Conservation (phyloP, 2,113 vertebrate genomes). For the Sporophila hypoxantha region DNA sequence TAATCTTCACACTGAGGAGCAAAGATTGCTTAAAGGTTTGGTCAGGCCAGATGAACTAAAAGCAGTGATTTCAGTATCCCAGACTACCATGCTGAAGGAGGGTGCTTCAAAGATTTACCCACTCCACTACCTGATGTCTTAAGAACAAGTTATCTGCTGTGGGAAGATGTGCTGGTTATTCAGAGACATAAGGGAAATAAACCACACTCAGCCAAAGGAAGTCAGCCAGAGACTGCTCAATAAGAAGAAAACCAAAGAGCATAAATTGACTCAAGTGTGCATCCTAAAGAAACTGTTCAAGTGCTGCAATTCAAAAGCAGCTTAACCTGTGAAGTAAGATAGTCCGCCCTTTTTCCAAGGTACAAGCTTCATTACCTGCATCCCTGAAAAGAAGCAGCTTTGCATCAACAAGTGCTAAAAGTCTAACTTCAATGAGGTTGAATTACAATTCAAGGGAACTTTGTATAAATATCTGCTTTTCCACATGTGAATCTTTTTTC, state of each 20-base stretch:
- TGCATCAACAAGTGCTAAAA: background rate
- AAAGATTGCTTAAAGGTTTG: background rate
- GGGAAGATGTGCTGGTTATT: background rate
- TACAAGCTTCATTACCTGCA: background rate
- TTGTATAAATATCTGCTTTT: background rate
- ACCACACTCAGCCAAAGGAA: background rate
- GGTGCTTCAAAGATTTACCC: background rate
- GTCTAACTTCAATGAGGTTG: background rate
- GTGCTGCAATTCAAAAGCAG: background rate
- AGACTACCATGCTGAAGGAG: background rate
- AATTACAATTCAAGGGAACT: background rate
- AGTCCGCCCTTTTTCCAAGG: background rate
- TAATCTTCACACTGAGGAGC: background rate
- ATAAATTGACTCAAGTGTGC: background rate
- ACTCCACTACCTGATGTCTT: background rate
- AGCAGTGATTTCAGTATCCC: background rate
- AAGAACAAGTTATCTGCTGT: background rate
- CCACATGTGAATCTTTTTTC: background rate
- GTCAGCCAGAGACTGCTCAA: background rate
- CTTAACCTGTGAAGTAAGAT: background rate
- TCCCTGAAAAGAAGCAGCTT: background rate
- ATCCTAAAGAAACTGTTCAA: background rate
- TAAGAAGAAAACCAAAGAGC: background rate
- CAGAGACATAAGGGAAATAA: background rate
- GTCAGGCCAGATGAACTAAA: background rate